Evolutionary conservation across 1,140 invertebrate species (phyloP), one percentile per base, ranked within the genome.

Genomic region (Stegodyphus dumicola): DNA sequence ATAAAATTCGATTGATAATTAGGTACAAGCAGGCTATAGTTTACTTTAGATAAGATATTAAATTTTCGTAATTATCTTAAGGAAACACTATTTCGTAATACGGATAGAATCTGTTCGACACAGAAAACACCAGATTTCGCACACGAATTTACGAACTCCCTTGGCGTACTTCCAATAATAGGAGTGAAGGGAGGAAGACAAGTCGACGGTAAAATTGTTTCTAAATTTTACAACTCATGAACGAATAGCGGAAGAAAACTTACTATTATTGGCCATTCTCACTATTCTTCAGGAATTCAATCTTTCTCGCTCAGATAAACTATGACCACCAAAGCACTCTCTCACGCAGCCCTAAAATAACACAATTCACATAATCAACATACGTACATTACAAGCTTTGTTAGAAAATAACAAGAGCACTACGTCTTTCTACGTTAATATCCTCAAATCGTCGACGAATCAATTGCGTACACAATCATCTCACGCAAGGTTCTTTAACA

Each of bases 331-430:
- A 69, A 67, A 65, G 77, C 77, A 78, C 77, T 78, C 77, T 78
- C 75, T 7, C 51, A 53, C 17, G 65, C 77, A 78, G 77, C 77
- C 77, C 77, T 17, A 18, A 69, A 53, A 69, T 78, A 53, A 69
- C 64, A 65, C 77, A 78, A 78, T 78, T 78, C 77, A 78, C 77
- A 78, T 78, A 78, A 78, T 78, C 77, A 78, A 67, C 65, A 67
- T n/a, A 60, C 15, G n/a, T 2, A 67, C 65, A 67, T 15, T 6
- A 2, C 11, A 17, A n/a, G 17, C 17, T n/a, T 67, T 18, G n/a
- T 1, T 7, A 18, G 65, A n/a, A 67, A 67, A 17, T 67, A 67
- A n/a, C 10, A 67, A 15, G 65, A 67, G 65, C 7, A 13, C 0
- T 17, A 67, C 7, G 11, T 17, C 7, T n/a, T 7, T 17, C 65